Percentiles rank a stretch among this genome's conserved stretches.
These are phyloP conservation scores for Pachyramphus minor DNA, from an alignment of 2,113 vertebrate genomes.

Conservation along the genomic window DNA sequence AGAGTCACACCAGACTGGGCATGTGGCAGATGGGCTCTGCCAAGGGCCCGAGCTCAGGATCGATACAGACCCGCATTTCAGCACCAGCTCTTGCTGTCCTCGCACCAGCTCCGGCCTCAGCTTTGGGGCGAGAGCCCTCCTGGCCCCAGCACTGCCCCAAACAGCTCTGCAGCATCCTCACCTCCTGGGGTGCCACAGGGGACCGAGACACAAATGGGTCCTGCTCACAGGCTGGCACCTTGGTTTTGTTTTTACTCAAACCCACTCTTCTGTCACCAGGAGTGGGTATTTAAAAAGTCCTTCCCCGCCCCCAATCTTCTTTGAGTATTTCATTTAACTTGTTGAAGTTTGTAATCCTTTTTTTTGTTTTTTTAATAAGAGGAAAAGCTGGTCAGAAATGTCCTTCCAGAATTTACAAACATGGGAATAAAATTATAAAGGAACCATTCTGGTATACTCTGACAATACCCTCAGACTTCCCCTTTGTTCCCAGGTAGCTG, in stretches of 20 bases:
- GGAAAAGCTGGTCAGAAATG: neutral
- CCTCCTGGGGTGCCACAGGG: rapidly evolving
- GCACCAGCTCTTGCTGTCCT: rapidly evolving
- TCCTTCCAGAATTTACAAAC: neutral
- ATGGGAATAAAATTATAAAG: neutral
- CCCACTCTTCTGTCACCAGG: neutral
- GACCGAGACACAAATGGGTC: rapidly evolving
- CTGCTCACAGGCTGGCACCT: neutral
- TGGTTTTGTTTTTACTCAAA: neutral
- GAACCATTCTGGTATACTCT: neutral
- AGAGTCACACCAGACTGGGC: neutral
- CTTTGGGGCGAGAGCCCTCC: neutral
- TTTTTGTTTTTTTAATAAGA: neutral
- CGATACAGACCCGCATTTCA: neutral
- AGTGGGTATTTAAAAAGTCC: neutral
- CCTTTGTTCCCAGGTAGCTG: no score
- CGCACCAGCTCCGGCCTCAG: neutral
- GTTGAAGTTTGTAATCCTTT: neutral
- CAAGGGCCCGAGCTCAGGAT: neutral
- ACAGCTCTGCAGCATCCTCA: neutral
- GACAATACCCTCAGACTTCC: neutral
- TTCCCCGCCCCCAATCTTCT: neutral
- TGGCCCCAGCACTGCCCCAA: neutral
- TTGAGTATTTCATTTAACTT: neutral
- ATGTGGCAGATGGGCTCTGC: neutral